phyloP scores from a whole-genome alignment of 23 tunicate genomes.

The Styela plicata region DNA sequence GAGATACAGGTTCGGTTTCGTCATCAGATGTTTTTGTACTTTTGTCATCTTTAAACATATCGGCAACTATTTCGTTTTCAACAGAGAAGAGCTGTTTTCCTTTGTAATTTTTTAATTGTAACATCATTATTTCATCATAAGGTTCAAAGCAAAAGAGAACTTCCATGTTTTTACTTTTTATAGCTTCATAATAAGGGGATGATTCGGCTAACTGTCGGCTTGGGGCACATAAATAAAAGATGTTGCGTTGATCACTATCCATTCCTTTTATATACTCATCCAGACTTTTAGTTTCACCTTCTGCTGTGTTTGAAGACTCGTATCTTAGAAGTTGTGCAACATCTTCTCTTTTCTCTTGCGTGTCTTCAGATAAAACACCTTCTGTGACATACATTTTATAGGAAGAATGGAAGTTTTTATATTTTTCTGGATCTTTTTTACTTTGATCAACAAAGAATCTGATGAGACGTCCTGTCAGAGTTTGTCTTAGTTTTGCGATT shows the following conservation, averaged over 20 bases:
- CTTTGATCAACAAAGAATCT: slow-evolving; percentile 83
- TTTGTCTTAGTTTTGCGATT: slow-evolving; percentile 85
- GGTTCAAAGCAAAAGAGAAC: slow-evolving; percentile 90
- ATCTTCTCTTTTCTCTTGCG: slow-evolving; percentile 85
- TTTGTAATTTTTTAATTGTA: slow-evolving; percentile 60
- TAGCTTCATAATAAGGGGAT: slow-evolving; percentile 93
- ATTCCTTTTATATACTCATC: slow-evolving; percentile 80
- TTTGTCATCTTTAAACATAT: slow-evolving; percentile 60
- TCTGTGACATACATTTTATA: slow-evolving; percentile 93
- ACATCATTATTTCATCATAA: slow-evolving; percentile 92
- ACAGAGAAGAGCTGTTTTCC: slow-evolving; percentile 83
- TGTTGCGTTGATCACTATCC: slow-evolving; percentile 77
- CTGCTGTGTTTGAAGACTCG: slow-evolving; percentile 64
- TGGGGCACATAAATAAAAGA: slow-evolving; percentile 87
- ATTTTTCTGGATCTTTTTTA: slow-evolving; percentile 70
- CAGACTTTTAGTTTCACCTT: slow-evolving; percentile 66
- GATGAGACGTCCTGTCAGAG: slow-evolving; percentile 74
- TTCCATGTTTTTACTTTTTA: slow-evolving; percentile 79
- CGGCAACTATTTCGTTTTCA: slow-evolving; percentile 88
- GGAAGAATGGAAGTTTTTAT: slow-evolving; percentile 55
- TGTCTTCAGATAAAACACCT: slow-evolving; percentile 83
- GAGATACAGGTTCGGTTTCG: neutral
- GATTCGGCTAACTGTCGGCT: slow-evolving; percentile 81
- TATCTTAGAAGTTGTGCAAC: slow-evolving; percentile 91
- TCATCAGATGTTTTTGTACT: slow-evolving; percentile 20